phyloP scores from a whole-genome alignment of 2,113 vertebrate species.

The Delphinus delphis region DNA sequence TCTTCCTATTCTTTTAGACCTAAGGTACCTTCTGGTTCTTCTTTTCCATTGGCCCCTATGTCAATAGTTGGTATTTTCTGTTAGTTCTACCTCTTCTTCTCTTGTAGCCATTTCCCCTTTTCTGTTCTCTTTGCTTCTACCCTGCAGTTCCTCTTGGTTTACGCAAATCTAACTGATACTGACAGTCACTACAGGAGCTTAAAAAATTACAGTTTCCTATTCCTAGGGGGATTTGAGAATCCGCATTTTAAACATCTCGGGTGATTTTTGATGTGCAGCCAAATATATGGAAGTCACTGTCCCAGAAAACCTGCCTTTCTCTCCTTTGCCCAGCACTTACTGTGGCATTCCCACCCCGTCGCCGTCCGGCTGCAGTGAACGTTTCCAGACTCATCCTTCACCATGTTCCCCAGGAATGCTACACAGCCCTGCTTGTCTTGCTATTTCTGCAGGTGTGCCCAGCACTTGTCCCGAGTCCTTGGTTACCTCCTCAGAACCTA shows the following conservation, averaged over 20 bases:
- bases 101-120: not conserved
- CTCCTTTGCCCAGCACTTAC: not conserved
- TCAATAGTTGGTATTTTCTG: not conserved
- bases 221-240: not conserved
- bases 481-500: not conserved
- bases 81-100: not conserved
- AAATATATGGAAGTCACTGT: not conserved
- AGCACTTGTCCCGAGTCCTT: not conserved
- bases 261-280: not conserved
- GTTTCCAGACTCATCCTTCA: not conserved
- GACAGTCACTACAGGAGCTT: not conserved
- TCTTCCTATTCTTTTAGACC: not conserved
- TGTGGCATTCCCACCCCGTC: not conserved
- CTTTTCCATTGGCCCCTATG: not conserved
- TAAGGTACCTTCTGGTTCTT: not conserved
- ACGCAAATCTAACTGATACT: not conserved
- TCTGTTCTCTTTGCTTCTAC: not conserved
- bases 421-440: fast-evolving
- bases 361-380: not conserved
- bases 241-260: not conserved
- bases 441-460: not conserved
- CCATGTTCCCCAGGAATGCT: not conserved
- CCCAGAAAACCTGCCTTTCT: not conserved
- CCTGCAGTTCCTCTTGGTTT: not conserved
- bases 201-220: not conserved